Conservation (phyloP, 2,797 vertebrate genomes). For the Rhincodon typus region DNA sequence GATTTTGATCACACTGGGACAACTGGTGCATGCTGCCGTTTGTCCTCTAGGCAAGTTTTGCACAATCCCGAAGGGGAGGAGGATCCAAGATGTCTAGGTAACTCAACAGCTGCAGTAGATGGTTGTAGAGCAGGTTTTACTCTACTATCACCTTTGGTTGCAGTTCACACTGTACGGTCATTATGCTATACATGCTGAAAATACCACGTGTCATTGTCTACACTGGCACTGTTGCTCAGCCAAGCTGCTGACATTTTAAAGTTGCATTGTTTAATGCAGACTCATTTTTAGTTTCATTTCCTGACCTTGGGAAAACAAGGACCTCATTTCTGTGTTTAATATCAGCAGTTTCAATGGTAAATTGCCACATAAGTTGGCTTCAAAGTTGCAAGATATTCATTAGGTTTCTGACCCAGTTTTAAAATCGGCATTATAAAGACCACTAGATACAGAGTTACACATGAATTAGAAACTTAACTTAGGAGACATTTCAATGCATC, state of each 20-base stretch:
- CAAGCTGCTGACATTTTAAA: neutral
- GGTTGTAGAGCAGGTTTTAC: no score
- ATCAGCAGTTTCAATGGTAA: neutral
- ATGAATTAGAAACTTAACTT: neutral
- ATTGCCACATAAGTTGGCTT: neutral
- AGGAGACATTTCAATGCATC: neutral
- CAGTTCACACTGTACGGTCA: no score
- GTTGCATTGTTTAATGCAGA: neutral
- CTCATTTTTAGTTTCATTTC: neutral
- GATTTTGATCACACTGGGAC: no score
- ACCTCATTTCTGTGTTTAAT: neutral
- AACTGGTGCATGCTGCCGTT: no score
- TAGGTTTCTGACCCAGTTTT: neutral
- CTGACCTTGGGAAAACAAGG: neutral
- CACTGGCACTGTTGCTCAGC: no score
- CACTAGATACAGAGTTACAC: neutral
- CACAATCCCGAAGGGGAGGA: no score
- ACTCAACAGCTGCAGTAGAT: no score
- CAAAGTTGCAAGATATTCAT: neutral
- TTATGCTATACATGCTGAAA: no score
- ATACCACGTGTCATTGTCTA: no score
- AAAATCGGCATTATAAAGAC: neutral
- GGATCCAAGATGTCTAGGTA: no score
- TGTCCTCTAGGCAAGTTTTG: no score
- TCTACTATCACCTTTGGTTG: no score